These are phyloP conservation scores for Oceanodroma tethys DNA, from an alignment of 2,113 vertebrate species.

Conservation along the genomic window DNA sequence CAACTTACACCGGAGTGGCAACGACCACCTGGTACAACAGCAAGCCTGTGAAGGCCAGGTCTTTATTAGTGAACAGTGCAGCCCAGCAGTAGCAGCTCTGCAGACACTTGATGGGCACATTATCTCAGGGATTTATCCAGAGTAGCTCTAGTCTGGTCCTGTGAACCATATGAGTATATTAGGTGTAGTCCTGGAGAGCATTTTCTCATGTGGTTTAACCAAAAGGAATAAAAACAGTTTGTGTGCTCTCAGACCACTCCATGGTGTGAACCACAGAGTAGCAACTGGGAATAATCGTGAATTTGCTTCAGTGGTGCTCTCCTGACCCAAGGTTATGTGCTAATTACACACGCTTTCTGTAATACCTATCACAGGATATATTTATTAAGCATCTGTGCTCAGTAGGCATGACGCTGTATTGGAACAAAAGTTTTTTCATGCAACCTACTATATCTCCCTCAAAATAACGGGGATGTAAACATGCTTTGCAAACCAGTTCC, in stretches of 20 bases:
- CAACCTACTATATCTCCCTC: background rate
- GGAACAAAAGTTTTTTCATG: background rate
- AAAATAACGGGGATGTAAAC: background rate
- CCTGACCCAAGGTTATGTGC: background rate
- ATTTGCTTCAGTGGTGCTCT: background rate
- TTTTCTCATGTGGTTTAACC: background rate
- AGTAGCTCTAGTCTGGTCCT: background rate
- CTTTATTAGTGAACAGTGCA: background rate
- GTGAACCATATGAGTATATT: background rate
- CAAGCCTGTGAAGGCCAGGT: background rate
- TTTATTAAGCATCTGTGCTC: background rate
- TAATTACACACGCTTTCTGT: background rate
- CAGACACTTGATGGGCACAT: background rate
- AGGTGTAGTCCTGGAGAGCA: background rate
- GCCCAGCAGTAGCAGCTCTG: background rate
- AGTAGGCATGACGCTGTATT: too few relatives aligned
- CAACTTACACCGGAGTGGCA: background rate
- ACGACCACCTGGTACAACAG: background rate
- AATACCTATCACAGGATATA: background rate
- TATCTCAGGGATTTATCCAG: background rate
- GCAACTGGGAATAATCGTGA: background rate
- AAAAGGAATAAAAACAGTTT: background rate
- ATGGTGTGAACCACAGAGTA: background rate
- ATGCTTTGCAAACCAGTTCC: background rate
- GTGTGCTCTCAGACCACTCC: background rate